phyloP scores from a whole-genome alignment of 2,113 vertebrate genomes.

The Eidolon helvum region DNA sequence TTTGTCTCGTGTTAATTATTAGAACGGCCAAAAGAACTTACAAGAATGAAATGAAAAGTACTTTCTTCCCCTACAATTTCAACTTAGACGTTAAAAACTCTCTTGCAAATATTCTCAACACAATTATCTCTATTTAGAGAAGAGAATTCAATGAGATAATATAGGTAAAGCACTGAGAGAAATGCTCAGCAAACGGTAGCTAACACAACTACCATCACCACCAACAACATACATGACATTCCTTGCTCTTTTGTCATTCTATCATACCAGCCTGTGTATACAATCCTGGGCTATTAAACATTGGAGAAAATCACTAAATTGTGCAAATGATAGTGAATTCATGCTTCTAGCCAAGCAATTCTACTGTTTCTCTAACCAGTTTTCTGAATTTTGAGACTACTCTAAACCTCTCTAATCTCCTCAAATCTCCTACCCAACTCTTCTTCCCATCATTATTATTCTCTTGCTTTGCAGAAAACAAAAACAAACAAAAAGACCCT shows the following conservation, averaged over 20 bases:
- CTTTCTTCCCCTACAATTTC: not conserved
- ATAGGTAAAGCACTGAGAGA: not conserved
- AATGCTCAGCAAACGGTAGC: not conserved
- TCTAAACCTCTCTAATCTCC: not conserved
- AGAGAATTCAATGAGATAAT: not conserved
- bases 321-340: not conserved
- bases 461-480: not conserved
- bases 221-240: not conserved
- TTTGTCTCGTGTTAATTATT: not conserved
- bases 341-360: not conserved
- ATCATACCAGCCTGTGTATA: not conserved
- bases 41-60: not conserved
- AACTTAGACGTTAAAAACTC: not conserved
- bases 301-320: not conserved
- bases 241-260: not conserved
- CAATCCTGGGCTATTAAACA: not conserved
- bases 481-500: not conserved
- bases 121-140: not conserved
- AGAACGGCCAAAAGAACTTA: not conserved
- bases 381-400: not conserved
- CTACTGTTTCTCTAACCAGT: not conserved
- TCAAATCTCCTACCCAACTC: not conserved
- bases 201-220: not conserved
- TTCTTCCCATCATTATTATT: not conserved
- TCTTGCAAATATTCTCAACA: constrained; percentile 6